Conservation (phyloP, 2,113 vertebrate species). For the Orientallactaga bullata region DNA sequence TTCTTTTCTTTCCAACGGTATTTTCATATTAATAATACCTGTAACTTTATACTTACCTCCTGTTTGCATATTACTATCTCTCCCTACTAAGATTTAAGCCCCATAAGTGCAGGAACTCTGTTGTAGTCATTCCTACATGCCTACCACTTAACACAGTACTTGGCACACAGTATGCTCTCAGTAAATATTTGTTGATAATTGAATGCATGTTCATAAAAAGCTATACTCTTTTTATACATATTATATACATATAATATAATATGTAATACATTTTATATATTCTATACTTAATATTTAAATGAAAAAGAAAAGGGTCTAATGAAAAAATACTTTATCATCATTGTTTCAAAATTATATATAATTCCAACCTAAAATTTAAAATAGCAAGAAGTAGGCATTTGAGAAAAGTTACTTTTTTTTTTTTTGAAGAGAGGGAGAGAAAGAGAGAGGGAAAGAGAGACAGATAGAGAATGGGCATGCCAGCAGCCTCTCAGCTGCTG, state of each 20-base stretch:
- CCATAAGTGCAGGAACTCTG: background rate
- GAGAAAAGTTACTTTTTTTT: background rate
- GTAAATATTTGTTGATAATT: slow-evolving; percentile 24
- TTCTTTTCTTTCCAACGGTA: background rate
- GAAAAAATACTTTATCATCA: background rate
- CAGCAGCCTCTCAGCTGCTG: no score
- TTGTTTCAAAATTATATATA: background rate
- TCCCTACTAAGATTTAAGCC: background rate
- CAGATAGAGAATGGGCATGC: no score
- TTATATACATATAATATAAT: no score
- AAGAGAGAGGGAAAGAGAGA: no score
- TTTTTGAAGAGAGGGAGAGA: background rate
- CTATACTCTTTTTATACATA: no score
- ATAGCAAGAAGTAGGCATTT: background rate
- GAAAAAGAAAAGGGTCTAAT: background rate
- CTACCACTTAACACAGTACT: background rate
- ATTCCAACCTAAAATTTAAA: background rate
- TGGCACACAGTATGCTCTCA: background rate
- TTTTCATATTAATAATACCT: background rate
- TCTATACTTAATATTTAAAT: slow-evolving; percentile 37
- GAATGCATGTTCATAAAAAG: background rate
- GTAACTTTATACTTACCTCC: background rate
- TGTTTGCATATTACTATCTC: background rate
- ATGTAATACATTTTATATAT: no score
- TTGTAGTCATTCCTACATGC: background rate